These are phyloP conservation scores for Mycogona germanica DNA, from an alignment of 2,888 invertebrate species.

Conservation along the genomic window DNA sequence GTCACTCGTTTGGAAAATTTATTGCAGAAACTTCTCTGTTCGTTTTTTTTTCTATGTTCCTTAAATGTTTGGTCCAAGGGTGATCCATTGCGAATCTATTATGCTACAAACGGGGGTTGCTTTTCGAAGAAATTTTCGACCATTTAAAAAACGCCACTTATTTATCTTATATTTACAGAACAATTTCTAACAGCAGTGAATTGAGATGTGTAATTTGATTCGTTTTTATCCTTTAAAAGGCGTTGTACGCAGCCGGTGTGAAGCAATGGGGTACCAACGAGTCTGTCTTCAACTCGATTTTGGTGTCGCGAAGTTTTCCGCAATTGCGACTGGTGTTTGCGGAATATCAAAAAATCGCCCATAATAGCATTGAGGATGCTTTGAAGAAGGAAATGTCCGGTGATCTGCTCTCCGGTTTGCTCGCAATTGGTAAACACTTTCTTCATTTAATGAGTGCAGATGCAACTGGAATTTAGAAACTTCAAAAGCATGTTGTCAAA, in stretches of 20 bases:
- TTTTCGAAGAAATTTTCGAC: too few species aligned
- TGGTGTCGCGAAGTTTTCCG: constrained; percentile 35
- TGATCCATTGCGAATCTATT: too few species aligned
- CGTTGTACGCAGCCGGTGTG: constrained; percentile 38
- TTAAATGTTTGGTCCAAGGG: too few species aligned
- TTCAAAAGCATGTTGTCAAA: too few species aligned
- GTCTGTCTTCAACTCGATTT: constrained; percentile 31
- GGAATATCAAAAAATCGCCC: constrained; percentile 35
- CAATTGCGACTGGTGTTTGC: constrained; percentile 35
- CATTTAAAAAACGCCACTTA: too few species aligned
- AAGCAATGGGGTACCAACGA: constrained; percentile 34
- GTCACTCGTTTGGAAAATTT: background rate
- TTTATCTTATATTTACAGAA: too few species aligned
- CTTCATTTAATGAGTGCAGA: too few species aligned
- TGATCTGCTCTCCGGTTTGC: constrained; percentile 30
- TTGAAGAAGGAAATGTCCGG: constrained; percentile 32
- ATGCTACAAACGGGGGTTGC: too few species aligned
- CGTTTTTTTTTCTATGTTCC: background rate
- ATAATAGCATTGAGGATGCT: constrained; percentile 28
- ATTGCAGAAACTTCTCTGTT: background rate
- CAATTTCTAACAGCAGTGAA: too few species aligned
- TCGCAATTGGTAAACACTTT: constrained; percentile 33
- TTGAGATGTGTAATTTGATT: too few species aligned
- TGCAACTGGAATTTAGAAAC: too few species aligned
- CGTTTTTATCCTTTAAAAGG: too few species aligned